These are phyloP conservation scores for Scrobipalpa atriplicella DNA, from an alignment of 2,888 invertebrate species.

Conservation along the genomic window DNA sequence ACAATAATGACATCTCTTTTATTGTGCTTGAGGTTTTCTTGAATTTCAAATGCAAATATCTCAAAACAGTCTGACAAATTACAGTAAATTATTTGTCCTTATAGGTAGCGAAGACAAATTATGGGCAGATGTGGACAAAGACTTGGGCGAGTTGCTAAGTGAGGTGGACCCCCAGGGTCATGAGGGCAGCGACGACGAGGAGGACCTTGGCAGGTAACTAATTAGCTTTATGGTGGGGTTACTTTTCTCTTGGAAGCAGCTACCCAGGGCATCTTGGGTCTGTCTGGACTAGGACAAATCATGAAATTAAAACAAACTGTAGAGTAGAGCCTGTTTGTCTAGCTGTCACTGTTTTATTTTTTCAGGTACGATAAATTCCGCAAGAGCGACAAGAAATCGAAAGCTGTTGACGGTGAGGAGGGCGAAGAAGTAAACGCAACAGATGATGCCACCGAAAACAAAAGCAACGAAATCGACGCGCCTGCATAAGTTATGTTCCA, in stretches of 20 bases:
- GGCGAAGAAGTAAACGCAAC: constrained; percentile 57
- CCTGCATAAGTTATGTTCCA: constrained; percentile 49
- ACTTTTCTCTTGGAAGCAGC: neutral
- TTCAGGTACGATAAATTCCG: constrained; percentile 84
- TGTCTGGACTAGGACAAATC: too few species aligned
- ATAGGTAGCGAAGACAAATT: constrained; percentile 85
- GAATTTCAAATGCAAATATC: too few species aligned
- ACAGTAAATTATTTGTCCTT: constrained; percentile 25
- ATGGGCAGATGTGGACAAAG: constrained; percentile 93
- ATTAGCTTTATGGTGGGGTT: neutral
- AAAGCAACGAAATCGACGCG: constrained; percentile 58
- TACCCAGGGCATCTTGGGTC: too few species aligned
- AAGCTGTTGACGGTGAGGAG: constrained; percentile 64
- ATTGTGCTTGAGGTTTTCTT: too few species aligned
- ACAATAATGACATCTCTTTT: too few species aligned
- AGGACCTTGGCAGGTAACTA: constrained; percentile 83
- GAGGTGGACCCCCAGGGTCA: constrained; percentile 87
- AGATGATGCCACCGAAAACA: constrained; percentile 63
- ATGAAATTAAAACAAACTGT: neutral
- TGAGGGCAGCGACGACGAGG: constrained; percentile 86
- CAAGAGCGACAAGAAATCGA: constrained; percentile 84
- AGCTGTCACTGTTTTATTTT: too few species aligned
- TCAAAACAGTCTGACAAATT: neutral
- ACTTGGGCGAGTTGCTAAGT: constrained; percentile 88
- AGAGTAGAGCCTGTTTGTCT: too few species aligned